These are phyloP conservation scores for Lissocephala sabroskyi DNA, from an alignment of 2,888 invertebrate species.

Conservation along the genomic window DNA sequence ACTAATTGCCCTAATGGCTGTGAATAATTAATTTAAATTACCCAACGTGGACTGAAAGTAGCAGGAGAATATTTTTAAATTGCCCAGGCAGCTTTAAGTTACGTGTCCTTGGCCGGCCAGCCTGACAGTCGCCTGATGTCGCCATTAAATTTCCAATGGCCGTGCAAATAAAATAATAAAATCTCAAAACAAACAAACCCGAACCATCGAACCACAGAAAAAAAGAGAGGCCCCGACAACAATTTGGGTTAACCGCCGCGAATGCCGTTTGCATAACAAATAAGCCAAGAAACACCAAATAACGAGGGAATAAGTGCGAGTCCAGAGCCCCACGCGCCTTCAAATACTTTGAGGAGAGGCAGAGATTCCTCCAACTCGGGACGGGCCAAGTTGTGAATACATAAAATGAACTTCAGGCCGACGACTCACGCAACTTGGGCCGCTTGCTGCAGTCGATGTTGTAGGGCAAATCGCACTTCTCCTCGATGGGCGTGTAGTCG, in stretches of 20 bases:
- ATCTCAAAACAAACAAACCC: conserved; percentile 41
- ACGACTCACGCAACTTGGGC: conserved; percentile 86
- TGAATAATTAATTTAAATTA: conserved; percentile 23
- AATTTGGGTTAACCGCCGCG: conserved; percentile 58
- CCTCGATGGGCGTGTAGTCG: conserved; percentile 85
- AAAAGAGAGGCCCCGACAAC: conserved; percentile 54
- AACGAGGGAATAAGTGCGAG: conserved; percentile 53
- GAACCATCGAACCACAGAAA: too few relatives aligned
- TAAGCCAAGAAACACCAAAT: conserved; percentile 28
- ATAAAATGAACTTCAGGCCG: too few relatives aligned
- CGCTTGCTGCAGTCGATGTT: conserved; percentile 88
- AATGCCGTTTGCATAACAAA: conserved; percentile 61
- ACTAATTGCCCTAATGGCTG: conserved; percentile 29
- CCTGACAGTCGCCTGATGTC: too few relatives aligned
- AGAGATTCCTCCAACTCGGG: conserved; percentile 18
- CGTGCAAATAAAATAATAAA: conserved; percentile 33
- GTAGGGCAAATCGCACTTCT: conserved; percentile 90
- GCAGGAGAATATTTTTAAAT: too few relatives aligned
- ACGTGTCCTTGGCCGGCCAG: too few relatives aligned
- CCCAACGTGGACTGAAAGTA: too few relatives aligned
- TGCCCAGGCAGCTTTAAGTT: too few relatives aligned
- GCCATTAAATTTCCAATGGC: conserved; percentile 6
- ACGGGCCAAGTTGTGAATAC: too few relatives aligned
- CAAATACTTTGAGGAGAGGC: conserved; percentile 19
- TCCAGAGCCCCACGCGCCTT: conserved; percentile 17